Evolutionary conservation across 2,797 vertebrate species (phyloP).

Genomic region (Meda fulgida): DNA sequence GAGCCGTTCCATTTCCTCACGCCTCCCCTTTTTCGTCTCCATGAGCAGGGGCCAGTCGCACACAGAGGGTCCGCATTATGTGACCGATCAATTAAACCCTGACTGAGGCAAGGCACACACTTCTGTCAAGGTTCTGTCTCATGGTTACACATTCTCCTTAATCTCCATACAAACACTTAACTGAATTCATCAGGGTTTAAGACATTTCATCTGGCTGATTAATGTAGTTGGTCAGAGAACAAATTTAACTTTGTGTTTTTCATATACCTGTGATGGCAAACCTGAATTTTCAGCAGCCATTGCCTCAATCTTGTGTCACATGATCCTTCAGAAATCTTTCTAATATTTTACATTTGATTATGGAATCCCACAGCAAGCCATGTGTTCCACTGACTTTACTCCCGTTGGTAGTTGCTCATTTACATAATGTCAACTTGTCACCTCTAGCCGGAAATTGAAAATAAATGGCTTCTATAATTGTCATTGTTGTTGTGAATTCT

Average conservation of each 20-base stretch:
- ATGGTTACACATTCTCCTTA: background rate
- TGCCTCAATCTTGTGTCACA: background rate
- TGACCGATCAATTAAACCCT: conserved; percentile 44
- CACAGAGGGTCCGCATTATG: conserved; percentile 13
- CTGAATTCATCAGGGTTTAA: conserved; percentile 11
- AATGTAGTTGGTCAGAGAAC: background rate
- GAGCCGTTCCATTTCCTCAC: background rate
- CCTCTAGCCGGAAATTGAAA: background rate
- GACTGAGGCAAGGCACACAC: background rate
- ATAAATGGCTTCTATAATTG: background rate
- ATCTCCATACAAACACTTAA: conserved; percentile 14
- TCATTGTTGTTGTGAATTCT: too few relatives aligned
- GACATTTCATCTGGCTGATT: background rate
- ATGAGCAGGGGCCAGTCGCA: background rate
- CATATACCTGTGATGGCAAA: background rate
- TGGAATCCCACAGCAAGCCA: too few relatives aligned
- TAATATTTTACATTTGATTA: too few relatives aligned
- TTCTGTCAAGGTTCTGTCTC: conserved; percentile 20
- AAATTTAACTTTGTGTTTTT: background rate
- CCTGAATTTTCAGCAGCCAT: background rate
- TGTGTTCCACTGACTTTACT: background rate
- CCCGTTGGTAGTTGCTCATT: background rate
- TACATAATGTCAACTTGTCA: background rate
- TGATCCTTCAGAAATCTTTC: too few relatives aligned
- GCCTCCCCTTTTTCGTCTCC: background rate